Percentiles rank a stretch among this genome's conserved stretches.
phyloP scores from a whole-genome alignment of 2,888 invertebrate genomes.

The Aspidiotus destructor region DNA sequence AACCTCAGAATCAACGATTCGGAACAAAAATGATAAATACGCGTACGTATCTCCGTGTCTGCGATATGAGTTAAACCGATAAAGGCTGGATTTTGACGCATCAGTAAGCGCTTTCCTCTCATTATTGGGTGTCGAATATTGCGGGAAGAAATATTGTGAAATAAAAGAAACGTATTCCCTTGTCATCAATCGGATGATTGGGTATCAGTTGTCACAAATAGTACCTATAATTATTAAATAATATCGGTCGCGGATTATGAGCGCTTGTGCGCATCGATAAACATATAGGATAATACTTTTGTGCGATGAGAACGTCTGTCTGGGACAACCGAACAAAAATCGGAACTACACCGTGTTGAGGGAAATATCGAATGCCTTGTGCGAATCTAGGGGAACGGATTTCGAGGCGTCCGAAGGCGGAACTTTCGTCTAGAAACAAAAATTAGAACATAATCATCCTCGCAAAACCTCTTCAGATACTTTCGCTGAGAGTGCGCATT shows the following conservation, averaged over 20 bases:
- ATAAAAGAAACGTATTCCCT: slow-evolving; percentile 5
- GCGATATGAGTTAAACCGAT: slow-evolving; percentile 10
- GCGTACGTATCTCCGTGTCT: slow-evolving; percentile 12
- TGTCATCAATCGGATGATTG: slow-evolving; percentile 22
- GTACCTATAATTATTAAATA: slow-evolving; percentile 15
- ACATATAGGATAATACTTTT: slow-evolving; percentile 18
- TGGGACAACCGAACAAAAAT: too few relatives aligned
- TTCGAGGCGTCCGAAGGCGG: too few relatives aligned
- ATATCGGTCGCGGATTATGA: slow-evolving; percentile 26
- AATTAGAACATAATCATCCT: too few relatives aligned
- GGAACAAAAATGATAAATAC: slow-evolving; percentile 2
- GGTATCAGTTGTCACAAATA: slow-evolving; percentile 4
- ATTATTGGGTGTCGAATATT: slow-evolving; percentile 4
- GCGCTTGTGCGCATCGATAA: slow-evolving; percentile 17
- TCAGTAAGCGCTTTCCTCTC: slow-evolving; percentile 24
- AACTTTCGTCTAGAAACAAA: too few relatives aligned
- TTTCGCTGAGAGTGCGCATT: too few relatives aligned
- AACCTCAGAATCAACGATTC: slow-evolving; percentile 9
- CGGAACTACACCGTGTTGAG: too few relatives aligned
- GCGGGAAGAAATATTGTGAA: slow-evolving; percentile 15
- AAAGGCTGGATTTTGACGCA: slow-evolving; percentile 21
- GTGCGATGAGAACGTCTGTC: too few relatives aligned
- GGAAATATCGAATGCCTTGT: too few relatives aligned
- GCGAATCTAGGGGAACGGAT: too few relatives aligned
- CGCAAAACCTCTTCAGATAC: too few relatives aligned